Evolutionary conservation across 2,113 vertebrate species (phyloP), one percentile per base, ranked within the genome.

Genomic region (Sterrhoptilus dennistouni): DNA sequence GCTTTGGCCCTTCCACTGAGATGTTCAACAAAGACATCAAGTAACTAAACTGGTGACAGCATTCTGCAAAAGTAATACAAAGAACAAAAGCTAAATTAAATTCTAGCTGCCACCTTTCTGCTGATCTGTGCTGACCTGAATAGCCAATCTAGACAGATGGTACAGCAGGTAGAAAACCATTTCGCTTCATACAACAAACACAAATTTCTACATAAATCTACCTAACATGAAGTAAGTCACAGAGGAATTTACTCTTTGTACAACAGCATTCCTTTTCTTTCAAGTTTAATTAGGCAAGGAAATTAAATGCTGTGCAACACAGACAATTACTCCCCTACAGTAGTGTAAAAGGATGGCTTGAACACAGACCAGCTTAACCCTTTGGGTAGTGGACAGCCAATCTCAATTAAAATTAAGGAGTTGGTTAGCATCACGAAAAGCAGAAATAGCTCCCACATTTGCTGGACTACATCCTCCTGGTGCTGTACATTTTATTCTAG

Each of bases 281-380:
- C 87, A 47, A 54, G 42, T 85, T 96, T 90, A 94, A 93, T 95
- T 90, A 91, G 42, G 54, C 61, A 94, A 72, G 59, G 72, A 93
- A 89, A 91, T 91, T 5, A 90, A 94, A 83, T 31, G 76, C 45
- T 11, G 49, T 44, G 40, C 50, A 69, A 45, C 0, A 1, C 35
- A 85, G 78, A 56, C 69, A 83, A 90, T 44, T 78, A n/a, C 6
- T 72, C 66, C 87, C 63, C 35, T 63, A 10, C 10, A 82, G 27
- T 1, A 68, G 29, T 3, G 2, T 38, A 70, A 13, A 83, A 59
- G 35, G 50, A 47, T 27, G 31, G 7, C 45, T 57, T 65, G n/a
- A 89, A 50, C 45, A 49, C 15, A 74, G 40, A 93, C 40, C n/a
- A 92, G 50, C 22, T 45, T 85, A 87, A 72, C 9, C 36, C 33